Evolutionary conservation across 1,140 invertebrate species (phyloP).

Genomic region (Papilio xuthus): DNA sequence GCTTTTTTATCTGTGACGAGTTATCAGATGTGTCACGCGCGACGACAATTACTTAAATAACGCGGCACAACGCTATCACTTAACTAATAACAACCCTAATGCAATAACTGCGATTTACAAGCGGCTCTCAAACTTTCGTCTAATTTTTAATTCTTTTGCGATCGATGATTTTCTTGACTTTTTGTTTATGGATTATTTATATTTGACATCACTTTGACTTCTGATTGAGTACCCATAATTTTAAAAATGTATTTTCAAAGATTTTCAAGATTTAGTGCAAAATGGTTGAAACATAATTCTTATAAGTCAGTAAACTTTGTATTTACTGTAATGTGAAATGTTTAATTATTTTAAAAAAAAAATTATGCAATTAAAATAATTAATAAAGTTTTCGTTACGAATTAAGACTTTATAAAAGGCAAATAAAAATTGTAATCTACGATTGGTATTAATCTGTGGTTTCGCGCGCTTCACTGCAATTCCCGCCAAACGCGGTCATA

Average conservation of each 20-base stretch:
- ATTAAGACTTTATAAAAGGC: not conserved
- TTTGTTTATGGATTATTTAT: no score
- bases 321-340: no score
- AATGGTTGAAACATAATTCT: no score
- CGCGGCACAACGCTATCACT: conserved; percentile 52
- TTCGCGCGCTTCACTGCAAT: not conserved
- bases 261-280: no score
- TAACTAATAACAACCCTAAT: conserved; percentile 59
- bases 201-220: no score
- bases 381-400: not conserved
- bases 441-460: not conserved
- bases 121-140: conserved; percentile 3
- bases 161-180: not conserved
- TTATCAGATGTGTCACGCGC: conserved; percentile 61
- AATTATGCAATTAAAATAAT: no score
- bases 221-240: no score
- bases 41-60: conserved; percentile 58
- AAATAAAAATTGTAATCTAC: not conserved
- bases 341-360: no score
- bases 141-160: not conserved
- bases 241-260: no score
- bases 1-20: conserved; percentile 19
- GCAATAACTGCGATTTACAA: conserved; percentile 32
- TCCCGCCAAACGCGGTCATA: conserved; percentile 42
- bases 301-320: no score